phyloP scores from a whole-genome alignment of 64 coral and sea anemone genomes.

The Astreopora myriophthalma region DNA sequence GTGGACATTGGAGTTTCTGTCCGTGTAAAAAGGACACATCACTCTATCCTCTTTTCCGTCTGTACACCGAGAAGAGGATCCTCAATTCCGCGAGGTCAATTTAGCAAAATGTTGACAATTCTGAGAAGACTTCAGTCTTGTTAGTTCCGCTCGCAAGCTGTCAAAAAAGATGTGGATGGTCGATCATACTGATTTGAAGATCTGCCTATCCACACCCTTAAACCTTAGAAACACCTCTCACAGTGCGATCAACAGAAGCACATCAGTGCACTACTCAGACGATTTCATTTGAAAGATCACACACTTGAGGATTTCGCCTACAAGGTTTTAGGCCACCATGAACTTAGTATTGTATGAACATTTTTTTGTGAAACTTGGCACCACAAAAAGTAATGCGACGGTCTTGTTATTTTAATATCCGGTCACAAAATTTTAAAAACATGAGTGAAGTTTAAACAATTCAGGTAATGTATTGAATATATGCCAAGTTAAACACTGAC shows the following conservation, averaged over 20 bases:
- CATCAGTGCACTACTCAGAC: not conserved
- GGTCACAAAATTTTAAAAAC: not conserved
- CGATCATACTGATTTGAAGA: no score
- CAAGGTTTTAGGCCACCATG: not conserved
- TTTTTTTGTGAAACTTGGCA: not conserved
- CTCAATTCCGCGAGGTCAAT: no score
- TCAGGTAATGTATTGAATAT: not conserved
- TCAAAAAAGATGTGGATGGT: no score
- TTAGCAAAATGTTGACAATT: no score
- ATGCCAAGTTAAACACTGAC: not conserved
- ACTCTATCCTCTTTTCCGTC: no score
- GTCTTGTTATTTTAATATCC: not conserved
- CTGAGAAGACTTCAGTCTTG: no score
- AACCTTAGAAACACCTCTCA: not conserved
- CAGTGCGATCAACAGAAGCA: not conserved
- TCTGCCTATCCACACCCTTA: no score
- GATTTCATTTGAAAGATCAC: not conserved
- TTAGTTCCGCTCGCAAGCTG: no score
- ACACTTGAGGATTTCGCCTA: not conserved
- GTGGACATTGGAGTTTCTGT: no score
- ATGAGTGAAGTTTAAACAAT: not conserved
- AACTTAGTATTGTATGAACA: no score
- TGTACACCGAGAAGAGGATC: no score
- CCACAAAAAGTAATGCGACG: not conserved
- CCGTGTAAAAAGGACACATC: no score